A percentile compares a stretch with the other conserved stretches of the same genome.
phyloP scores from a whole-genome alignment of 2,797 vertebrate genomes.

The Cossypha dichroa region DNA sequence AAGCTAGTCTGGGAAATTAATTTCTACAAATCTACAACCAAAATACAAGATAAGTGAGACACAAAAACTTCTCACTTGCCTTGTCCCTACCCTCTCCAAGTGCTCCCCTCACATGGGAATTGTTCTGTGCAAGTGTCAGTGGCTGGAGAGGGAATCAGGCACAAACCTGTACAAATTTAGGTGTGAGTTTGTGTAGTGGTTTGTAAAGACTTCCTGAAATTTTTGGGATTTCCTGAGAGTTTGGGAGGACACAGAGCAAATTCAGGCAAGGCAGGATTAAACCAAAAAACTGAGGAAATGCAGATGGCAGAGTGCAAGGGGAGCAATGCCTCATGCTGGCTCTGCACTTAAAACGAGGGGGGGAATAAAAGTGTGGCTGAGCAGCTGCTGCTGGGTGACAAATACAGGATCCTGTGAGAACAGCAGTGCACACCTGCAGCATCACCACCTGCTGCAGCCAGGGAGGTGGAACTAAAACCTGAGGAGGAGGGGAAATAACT shows the following conservation, averaged over 20 bases:
- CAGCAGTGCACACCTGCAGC: background rate
- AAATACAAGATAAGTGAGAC: background rate
- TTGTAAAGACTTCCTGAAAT: too few species aligned
- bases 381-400: background rate
- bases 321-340: background rate
- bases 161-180: background rate
- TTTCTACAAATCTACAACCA: background rate
- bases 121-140: background rate
- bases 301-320: background rate
- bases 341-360: background rate
- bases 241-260: background rate
- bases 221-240: too few species aligned
- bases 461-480: background rate
- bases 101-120: background rate
- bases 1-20: background rate
- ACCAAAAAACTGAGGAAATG: background rate
- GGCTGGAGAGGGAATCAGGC: background rate
- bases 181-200: too few species aligned
- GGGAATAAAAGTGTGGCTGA: background rate
- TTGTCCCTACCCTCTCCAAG: background rate
- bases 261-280: background rate
- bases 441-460: constrained; percentile 34
- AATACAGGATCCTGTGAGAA: background rate
- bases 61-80: background rate
- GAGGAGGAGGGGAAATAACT: background rate